A percentile compares a stretch with the other conserved stretches of the same genome.
Conservation (phyloP, 2,888 invertebrate genomes). For the Epirrhoe tristata region DNA sequence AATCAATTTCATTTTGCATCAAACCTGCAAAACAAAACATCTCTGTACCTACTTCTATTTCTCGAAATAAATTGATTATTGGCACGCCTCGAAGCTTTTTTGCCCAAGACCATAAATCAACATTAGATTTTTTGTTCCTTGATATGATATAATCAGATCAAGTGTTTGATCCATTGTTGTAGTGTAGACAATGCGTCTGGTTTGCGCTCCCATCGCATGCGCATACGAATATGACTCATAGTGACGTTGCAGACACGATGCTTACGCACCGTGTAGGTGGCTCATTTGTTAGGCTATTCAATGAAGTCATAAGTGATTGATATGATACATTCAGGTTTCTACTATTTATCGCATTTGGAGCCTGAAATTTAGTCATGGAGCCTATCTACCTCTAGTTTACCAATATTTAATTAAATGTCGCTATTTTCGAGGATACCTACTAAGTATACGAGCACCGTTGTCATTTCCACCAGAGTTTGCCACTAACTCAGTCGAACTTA, state of each 20-base stretch:
- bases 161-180: conserved; percentile 77
- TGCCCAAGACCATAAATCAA: conserved; percentile 57
- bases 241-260: conserved; percentile 68
- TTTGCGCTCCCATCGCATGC: conserved; percentile 70
- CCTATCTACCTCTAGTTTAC: neutral
- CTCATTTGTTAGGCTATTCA: conserved; percentile 57
- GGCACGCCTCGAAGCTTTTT: conserved; percentile 36
- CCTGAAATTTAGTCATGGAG: neutral
- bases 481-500: too few relatives aligned
- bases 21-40: neutral
- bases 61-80: conserved; percentile 30
- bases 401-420: neutral
- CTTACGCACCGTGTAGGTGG: conserved; percentile 65
- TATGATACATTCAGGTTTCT: conserved; percentile 39
- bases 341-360: conserved; percentile 12
- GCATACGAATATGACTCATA: conserved; percentile 67
- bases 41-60: conserved; percentile 25
- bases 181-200: conserved; percentile 81
- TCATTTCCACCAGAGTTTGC: too few relatives aligned
- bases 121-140: conserved; percentile 64
- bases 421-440: neutral
- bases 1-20: conserved; percentile 3
- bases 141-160: conserved; percentile 79
- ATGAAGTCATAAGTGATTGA: conserved; percentile 51
- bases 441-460: neutral